A percentile compares a stretch with the other conserved stretches of the same genome.
Evolutionary conservation across 1,140 invertebrate genomes (phyloP).

Genomic region (Coenobita brevimanus): DNA sequence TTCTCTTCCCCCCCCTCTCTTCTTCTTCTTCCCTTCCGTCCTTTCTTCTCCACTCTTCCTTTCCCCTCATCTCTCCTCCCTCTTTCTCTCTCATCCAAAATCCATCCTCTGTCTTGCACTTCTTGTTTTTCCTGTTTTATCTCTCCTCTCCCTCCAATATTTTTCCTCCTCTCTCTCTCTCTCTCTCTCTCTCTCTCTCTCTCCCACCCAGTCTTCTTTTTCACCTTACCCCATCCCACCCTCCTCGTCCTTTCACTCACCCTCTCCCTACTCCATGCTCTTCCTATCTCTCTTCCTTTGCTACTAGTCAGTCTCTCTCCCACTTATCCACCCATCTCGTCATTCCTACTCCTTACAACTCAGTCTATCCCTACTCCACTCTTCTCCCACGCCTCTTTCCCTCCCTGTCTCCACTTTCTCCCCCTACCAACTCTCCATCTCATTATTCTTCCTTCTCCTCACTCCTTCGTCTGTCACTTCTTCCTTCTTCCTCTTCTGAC

Average conservation of each 20-base stretch:
- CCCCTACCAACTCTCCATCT: neutral
- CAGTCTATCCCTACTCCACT: neutral
- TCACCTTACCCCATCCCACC: neutral
- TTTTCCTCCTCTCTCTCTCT: too few species aligned
- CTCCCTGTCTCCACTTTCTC: neutral
- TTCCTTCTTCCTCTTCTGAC: neutral
- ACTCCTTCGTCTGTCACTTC: neutral
- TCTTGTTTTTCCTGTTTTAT: neutral
- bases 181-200: neutral
- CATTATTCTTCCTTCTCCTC: neutral
- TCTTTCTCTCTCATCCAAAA: neutral
- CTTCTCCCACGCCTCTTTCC: neutral
- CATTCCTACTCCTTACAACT: neutral
- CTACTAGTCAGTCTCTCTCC: neutral
- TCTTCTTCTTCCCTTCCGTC: neutral
- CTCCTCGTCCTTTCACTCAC: too few species aligned
- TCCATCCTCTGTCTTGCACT: neutral
- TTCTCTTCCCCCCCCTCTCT: too few species aligned
- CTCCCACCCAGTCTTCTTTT: too few species aligned
- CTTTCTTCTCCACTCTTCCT: neutral
- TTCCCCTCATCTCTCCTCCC: neutral
- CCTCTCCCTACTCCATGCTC: too few species aligned
- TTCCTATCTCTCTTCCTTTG: neutral
- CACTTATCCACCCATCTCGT: neutral
- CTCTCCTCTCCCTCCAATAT: too few species aligned